phyloP scores from a whole-genome alignment of 1,140 invertebrate species.

The Lepidotrigona ventralis region DNA sequence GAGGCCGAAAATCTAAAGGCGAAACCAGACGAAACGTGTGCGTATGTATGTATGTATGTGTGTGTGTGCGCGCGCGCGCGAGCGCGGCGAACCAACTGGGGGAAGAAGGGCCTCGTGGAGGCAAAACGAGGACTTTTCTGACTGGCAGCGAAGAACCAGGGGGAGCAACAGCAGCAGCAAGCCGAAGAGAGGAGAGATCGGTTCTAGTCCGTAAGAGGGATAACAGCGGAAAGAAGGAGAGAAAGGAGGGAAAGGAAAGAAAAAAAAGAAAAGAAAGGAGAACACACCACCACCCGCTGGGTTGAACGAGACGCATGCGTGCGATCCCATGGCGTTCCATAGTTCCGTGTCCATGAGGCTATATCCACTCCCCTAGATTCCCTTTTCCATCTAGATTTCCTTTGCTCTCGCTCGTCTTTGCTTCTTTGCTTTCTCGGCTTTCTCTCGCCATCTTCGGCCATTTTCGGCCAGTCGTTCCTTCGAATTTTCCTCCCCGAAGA shows the following conservation, averaged over 20 bases:
- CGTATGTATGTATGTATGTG: no score
- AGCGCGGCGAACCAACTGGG: not conserved
- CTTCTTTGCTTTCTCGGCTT: not conserved
- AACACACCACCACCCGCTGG: slow-evolving; percentile 74
- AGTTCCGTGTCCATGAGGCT: slow-evolving; percentile 54
- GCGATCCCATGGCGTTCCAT: slow-evolving; percentile 71
- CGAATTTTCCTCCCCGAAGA: not conserved
- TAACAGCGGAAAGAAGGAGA: slow-evolving; percentile 55
- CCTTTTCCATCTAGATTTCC: slow-evolving; percentile 25
- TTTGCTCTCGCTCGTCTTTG: slow-evolving; percentile 10
- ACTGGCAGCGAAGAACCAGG: slow-evolving; percentile 55
- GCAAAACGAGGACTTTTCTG: slow-evolving; percentile 65
- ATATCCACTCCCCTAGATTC: slow-evolving; percentile 53
- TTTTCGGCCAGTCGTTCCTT: not conserved
- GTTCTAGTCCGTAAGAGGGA: slow-evolving; percentile 48
- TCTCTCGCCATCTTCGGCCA: not conserved
- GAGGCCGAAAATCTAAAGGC: slow-evolving; percentile 65
- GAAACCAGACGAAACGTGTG: slow-evolving; percentile 56
- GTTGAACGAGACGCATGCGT: slow-evolving; percentile 72
- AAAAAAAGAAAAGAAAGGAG: slow-evolving; percentile 49
- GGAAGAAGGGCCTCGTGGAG: slow-evolving; percentile 12
- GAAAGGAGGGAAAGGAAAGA: slow-evolving; percentile 23
- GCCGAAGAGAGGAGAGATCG: slow-evolving; percentile 46
- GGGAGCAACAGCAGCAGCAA: slow-evolving; percentile 28
- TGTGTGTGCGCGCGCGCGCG: not conserved